Evolutionary conservation across 1,140 invertebrate species (phyloP).

Genomic region (Harpegnathos saltator): DNA sequence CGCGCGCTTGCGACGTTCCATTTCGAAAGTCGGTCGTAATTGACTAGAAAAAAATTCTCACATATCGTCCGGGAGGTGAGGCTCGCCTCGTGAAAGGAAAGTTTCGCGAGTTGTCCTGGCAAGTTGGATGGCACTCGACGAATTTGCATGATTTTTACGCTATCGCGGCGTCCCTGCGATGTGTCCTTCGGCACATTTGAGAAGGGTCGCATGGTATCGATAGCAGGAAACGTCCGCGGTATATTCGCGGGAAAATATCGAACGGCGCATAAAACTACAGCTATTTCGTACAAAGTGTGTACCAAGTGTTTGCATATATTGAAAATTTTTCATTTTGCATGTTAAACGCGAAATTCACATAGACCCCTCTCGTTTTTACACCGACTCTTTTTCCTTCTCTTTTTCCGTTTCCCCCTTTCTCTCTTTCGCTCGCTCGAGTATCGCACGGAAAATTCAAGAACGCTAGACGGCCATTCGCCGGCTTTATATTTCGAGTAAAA

Average conservation of each 20-base stretch:
- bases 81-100: constrained; percentile 2
- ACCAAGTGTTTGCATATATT: not conserved
- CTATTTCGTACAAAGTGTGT: not conserved
- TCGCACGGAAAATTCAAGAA: not conserved
- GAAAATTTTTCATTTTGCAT: too few relatives aligned
- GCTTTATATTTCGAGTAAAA: constrained; percentile 31
- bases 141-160: constrained; percentile 44
- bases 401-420: not conserved
- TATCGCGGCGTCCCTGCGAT: constrained; percentile 9
- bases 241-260: not conserved
- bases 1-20: constrained; percentile 5
- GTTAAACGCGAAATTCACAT: too few relatives aligned
- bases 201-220: not conserved
- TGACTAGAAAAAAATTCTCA: constrained; percentile 24
- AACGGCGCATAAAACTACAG: not conserved
- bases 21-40: constrained; percentile 34
- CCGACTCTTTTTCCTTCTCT: not conserved
- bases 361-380: too few relatives aligned
- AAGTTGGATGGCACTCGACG: constrained; percentile 12
- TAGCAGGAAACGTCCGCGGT: not conserved
- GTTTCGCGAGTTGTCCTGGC: constrained; percentile 15
- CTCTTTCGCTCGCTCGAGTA: not conserved
- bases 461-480: too few relatives aligned
- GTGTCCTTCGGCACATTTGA: not conserved
- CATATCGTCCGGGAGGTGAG: not conserved